phyloP scores from a whole-genome alignment of 2,888 invertebrate species.

The Melipona beecheii region DNA sequence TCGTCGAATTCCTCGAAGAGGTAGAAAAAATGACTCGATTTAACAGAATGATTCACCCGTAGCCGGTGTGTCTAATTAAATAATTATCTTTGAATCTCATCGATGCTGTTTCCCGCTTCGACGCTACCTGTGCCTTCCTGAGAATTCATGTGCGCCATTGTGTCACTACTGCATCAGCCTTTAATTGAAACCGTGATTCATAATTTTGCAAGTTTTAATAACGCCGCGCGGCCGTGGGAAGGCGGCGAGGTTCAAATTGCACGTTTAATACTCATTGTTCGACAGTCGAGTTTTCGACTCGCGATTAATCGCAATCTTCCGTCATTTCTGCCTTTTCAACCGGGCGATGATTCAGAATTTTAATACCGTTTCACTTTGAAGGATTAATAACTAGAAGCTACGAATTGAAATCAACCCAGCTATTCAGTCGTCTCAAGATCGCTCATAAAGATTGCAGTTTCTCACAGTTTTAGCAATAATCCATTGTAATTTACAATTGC shows the following conservation, averaged over 20 bases:
- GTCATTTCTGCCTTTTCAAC: background rate
- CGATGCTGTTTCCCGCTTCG: slow-evolving; percentile 56
- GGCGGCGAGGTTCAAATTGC: slow-evolving; percentile 3
- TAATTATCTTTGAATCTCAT: slow-evolving; percentile 67
- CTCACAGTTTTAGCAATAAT: background rate
- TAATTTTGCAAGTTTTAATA: slow-evolving; percentile 56
- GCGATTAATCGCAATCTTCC: slow-evolving; percentile 30
- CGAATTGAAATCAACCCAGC: background rate
- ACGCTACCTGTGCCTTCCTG: slow-evolving; percentile 30
- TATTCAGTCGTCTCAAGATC: background rate
- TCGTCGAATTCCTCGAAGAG: slow-evolving; percentile 35
- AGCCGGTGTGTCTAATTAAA: slow-evolving; percentile 61
- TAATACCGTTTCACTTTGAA: background rate
- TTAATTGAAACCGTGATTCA: slow-evolving; percentile 52
- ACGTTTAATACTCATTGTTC: slow-evolving; percentile 25
- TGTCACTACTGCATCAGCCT: slow-evolving; percentile 47
- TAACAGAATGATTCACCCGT: slow-evolving; percentile 68
- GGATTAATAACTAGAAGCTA: background rate
- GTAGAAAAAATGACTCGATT: slow-evolving; percentile 44
- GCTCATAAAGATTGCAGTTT: background rate
- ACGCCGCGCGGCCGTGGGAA: slow-evolving; percentile 25
- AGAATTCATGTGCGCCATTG: slow-evolving; percentile 46
- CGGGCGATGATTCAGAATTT: background rate
- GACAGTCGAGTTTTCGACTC: slow-evolving; percentile 9
- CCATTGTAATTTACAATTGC: background rate